phyloP scores from a whole-genome alignment of 2,113 vertebrate genomes.

The Lophotis ruficrista region DNA sequence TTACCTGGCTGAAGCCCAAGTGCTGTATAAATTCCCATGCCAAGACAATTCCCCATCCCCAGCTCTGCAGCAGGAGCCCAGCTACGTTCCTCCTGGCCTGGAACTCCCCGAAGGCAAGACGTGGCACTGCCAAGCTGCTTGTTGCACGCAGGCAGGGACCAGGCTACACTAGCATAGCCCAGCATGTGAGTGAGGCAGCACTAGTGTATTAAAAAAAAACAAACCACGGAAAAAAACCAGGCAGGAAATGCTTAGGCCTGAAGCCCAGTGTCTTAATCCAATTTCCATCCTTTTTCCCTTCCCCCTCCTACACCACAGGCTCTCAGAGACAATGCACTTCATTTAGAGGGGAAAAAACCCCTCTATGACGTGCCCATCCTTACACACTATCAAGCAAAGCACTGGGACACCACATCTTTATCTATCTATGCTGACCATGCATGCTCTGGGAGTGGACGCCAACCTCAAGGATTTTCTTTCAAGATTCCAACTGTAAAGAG shows the following conservation, averaged over 20 bases:
- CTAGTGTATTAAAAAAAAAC: not conserved
- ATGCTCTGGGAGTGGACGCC: not conserved
- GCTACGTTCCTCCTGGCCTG: not conserved
- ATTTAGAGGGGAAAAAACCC: not conserved
- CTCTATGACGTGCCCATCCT: not conserved
- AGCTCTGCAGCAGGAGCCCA: not conserved
- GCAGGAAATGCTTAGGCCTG: conserved; percentile 56
- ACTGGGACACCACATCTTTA: not conserved
- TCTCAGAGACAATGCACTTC: conserved; percentile 22
- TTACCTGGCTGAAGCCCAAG: not conserved
- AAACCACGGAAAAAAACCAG: not conserved
- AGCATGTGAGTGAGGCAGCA: not conserved
- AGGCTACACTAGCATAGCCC: not conserved
- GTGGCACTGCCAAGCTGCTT: not conserved
- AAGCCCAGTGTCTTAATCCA: conserved; percentile 63
- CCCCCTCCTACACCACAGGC: not conserved
- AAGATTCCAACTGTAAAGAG: not conserved
- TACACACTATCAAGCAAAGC: not conserved
- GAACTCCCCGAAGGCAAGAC: not conserved
- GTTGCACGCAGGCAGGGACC: not conserved
- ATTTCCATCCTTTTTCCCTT: conserved; percentile 45
- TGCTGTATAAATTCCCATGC: not conserved
- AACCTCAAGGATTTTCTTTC: not conserved
- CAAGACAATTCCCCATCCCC: conserved; percentile 7
- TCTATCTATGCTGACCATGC: not conserved